Evolutionary conservation across 1,140 invertebrate genomes (phyloP), one percentile per base, ranked within the genome.

Genomic region (Cardiocondyla obscurior): DNA sequence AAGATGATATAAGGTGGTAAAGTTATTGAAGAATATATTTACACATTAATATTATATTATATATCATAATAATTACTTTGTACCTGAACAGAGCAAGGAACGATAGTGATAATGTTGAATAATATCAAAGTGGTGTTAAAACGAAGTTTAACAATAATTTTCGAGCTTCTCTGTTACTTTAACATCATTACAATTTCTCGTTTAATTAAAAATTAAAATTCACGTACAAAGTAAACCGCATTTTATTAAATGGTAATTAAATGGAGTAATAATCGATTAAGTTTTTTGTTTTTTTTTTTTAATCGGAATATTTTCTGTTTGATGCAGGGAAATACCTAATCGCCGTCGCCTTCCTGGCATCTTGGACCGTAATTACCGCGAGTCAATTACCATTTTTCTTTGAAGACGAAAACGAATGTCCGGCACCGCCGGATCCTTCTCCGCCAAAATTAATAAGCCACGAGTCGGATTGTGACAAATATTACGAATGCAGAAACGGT

Each of bases 271-370:
- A 39, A 0, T 70, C n/a, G 14, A n/a, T 2, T 8, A 72, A 72
- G 28, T 39, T 19, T n/a, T n/a, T n/a, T n/a, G n/a, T n/a, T n/a
- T n/a, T n/a, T n/a, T n/a, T n/a, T n/a, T n/a, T n/a, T 30, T 74
- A 4, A 74, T 49, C 14, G 3, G 25, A 0, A 58, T 60, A 14
- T 60, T 67, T 77, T 67, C 30, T 49, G 1, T 77, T 65, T 0
- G 28, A 6, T 10, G 53, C 12, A 79, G 74, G 36, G 8, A 67
- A 67, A 53, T 33, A 69, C 22, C 22, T 79, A 55, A 42, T 79
- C 36, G 30, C 44, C 58, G 39, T 65, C 22, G 74, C 46, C 62
- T 69, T 79, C 16, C 3, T 79, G 62, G 62, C 46, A 65, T 65
- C 22, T 16, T 53, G 25, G 33, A 55, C 30, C 6, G 46, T 69